Conservation (phyloP, 2,797 vertebrate genomes). For the Gallinago solitaria region DNA sequence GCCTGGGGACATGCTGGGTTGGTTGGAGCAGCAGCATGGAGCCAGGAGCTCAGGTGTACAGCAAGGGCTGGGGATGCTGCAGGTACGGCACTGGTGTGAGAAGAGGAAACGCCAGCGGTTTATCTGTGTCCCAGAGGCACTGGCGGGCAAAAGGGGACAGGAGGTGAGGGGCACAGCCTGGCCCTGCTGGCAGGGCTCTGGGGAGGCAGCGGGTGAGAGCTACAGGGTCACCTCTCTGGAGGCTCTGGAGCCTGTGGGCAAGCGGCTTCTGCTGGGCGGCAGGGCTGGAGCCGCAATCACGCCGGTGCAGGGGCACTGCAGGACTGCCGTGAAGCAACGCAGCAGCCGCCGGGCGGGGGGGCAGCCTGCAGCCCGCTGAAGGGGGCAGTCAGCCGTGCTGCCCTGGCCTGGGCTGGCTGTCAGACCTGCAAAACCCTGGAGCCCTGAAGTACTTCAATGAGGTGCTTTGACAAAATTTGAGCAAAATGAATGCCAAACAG, state of each 20-base stretch:
- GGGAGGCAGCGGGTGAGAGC: too few species aligned
- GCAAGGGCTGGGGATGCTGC: not conserved
- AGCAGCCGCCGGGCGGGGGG: not conserved
- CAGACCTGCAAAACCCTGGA: not conserved
- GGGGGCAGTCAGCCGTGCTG: not conserved
- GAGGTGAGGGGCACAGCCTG: not conserved
- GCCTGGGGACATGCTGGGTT: fast-evolving
- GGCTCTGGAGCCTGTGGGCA: not conserved
- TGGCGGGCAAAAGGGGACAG: not conserved
- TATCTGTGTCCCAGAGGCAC: fast-evolving
- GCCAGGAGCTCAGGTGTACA: not conserved
- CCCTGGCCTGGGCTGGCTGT: not conserved
- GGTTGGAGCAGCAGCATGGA: not conserved
- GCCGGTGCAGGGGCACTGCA: not conserved
- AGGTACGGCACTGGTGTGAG: not conserved
- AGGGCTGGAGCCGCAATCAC: not conserved
- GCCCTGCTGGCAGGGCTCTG: not conserved
- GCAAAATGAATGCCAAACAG: not conserved
- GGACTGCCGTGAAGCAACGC: not conserved
- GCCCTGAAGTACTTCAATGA: not conserved
- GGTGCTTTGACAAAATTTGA: not conserved
- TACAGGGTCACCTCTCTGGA: not conserved
- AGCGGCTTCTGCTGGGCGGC: not conserved
- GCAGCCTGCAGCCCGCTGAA: not conserved
- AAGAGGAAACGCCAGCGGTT: not conserved